Base-by-base conservation (phyloP, 2,113 vertebrate genomes). In the Shinisaurus crocodilurus region DNA sequence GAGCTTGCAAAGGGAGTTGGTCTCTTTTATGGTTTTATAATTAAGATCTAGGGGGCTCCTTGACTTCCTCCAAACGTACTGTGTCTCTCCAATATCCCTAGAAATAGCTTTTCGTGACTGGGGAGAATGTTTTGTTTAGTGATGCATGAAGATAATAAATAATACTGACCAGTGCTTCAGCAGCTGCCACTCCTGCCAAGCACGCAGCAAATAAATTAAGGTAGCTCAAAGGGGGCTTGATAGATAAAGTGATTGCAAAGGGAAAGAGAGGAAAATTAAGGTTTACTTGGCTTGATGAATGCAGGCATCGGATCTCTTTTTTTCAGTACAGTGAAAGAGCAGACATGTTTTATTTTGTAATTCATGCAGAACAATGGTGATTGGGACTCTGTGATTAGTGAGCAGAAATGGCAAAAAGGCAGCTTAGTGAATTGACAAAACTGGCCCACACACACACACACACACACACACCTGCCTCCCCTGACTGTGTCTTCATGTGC, bases 1-100 rank as follows among this genome's bases (percentile, higher is more conserved):
- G 95, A 96, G 95, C 89, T 72, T 95, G 94, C 89, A 93, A 93
- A 94, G 96, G 93, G 93, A 95, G n/a, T 74, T 90, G 95, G 88
- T 95, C 95, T 86, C 89, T 90, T 95, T 96, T 95, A 94, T 94
- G 89, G 89, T 91, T 92, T 95, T 95, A 92, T 97, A 97, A 97
- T 96, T 96, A 97, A 97, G 94, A 96, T 96, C 89, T 94, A 95
- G 91, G 91, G n/a, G 76, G 84, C 88, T 92, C 88, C 77, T 94
- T 96, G 87, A 92, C 93, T 94, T 95, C 43, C 29, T 10, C 27
- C 92, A 86, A 87, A 85, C 88, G 93, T 76, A 8, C 27, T 94
- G 63, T 88, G 90, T 89, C 93, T 94, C 91, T 60, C 90, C 60
- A 72, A 83, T 93, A 87, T 88, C 65, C 85, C 75, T 57, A 86